A percentile compares a stretch with the other conserved stretches of the same genome.
These are phyloP conservation scores for Diabrotica undecimpunctata DNA, from an alignment of 1,140 invertebrate genomes.

Conservation along the genomic window DNA sequence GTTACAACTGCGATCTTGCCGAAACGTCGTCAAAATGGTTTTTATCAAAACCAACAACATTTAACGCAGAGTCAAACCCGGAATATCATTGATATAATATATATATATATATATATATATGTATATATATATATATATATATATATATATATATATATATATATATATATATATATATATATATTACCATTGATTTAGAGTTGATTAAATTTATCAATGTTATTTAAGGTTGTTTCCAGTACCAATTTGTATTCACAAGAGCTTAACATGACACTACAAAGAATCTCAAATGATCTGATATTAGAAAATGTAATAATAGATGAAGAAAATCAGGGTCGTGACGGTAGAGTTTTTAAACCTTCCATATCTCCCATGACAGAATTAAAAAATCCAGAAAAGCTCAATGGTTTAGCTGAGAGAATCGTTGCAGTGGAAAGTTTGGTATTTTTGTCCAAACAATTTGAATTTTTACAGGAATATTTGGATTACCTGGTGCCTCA, in stretches of 20 bases:
- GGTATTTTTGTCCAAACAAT: constrained; percentile 84
- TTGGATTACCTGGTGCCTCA: constrained; percentile 68
- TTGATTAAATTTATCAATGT: background rate
- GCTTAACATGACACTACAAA: constrained; percentile 68
- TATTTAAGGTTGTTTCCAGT: constrained; percentile 48
- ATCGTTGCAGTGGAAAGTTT: constrained; percentile 90
- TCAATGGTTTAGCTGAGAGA: constrained; percentile 80
- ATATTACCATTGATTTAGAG: too few relatives aligned
- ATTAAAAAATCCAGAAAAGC: constrained; percentile 63
- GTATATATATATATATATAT: too few relatives aligned
- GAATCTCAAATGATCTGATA: constrained; percentile 64
- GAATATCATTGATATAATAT: too few relatives aligned
- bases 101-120: too few relatives aligned
- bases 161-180: too few relatives aligned
- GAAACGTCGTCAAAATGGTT: too few relatives aligned
- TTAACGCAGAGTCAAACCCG: too few relatives aligned
- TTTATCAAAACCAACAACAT: too few relatives aligned
- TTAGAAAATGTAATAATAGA: constrained; percentile 34
- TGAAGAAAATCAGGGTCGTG: constrained; percentile 40
- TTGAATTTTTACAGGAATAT: constrained; percentile 77
- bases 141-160: too few relatives aligned
- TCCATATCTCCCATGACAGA: constrained; percentile 69
- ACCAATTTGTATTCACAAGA: constrained; percentile 63
- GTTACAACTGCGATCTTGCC: too few relatives aligned
- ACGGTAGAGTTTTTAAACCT: constrained; percentile 57